phyloP scores from a whole-genome alignment of 2,113 vertebrate species.

The Cryptomyrus ogoouensis region DNA sequence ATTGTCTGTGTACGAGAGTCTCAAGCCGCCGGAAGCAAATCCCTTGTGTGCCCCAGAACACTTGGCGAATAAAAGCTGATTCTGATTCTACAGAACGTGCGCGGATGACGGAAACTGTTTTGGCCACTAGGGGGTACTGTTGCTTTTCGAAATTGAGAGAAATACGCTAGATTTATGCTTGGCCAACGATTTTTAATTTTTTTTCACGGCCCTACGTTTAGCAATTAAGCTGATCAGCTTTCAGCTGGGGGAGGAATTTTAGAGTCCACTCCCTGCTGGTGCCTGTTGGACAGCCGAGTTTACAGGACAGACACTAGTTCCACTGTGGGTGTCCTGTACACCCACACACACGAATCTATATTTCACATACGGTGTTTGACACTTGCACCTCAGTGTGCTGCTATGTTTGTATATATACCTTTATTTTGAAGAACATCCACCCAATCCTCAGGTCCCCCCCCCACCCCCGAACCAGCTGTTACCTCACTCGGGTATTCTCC shows the following conservation, averaged over 20 bases:
- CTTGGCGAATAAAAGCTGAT: too few relatives aligned
- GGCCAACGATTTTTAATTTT: not conserved
- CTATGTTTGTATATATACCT: not conserved
- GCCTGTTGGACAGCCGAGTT: not conserved
- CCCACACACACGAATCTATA: not conserved
- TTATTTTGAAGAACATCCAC: not conserved
- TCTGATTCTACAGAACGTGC: not conserved
- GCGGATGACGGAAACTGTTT: not conserved
- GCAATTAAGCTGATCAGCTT: not conserved
- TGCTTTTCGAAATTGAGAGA: not conserved
- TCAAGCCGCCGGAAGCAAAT: too few relatives aligned
- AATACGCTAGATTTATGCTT: not conserved
- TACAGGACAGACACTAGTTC: not conserved
- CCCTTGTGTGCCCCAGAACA: too few relatives aligned
- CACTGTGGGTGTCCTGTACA: not conserved
- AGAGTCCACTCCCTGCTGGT: not conserved
- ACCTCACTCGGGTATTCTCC: not conserved
- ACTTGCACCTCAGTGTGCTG: not conserved
- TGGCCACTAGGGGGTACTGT: conserved; percentile 17
- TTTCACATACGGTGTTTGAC: not conserved
- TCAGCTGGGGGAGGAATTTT: not conserved
- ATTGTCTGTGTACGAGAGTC: too few relatives aligned
- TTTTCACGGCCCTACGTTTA: not conserved
- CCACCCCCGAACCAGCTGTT: not conserved
- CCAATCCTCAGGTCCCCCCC: not conserved